Evolutionary conservation across 2,113 vertebrate species (phyloP).

Genomic region (Zapornia atra): DNA sequence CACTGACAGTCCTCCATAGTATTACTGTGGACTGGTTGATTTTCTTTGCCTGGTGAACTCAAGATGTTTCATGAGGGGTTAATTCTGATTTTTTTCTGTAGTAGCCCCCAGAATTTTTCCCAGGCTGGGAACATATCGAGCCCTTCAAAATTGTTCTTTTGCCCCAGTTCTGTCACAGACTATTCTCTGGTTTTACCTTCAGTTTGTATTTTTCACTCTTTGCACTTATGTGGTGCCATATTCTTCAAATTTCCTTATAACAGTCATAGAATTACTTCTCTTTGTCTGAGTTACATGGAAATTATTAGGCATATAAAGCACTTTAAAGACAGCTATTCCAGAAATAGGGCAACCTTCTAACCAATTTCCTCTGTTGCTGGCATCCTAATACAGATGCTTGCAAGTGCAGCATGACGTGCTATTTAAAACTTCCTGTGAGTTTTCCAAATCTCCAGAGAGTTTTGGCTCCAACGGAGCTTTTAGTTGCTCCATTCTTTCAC

Average conservation of each 20-base stretch:
- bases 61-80: conserved; percentile 3
- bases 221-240: background rate
- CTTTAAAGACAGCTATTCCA: background rate
- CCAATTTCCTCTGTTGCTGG: background rate
- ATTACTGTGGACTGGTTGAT: background rate
- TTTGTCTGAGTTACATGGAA: background rate
- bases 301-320: background rate
- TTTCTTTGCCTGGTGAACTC: conserved; percentile 13
- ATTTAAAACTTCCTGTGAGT: conserved; percentile 43
- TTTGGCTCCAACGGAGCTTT: conserved; percentile 22
- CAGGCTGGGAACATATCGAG: background rate
- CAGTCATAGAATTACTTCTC: background rate
- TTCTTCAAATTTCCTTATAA: background rate
- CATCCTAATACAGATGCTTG: background rate
- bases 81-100: conserved; percentile 1
- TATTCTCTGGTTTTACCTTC: background rate
- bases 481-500: conserved; percentile 10
- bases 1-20: background rate
- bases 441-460: conserved; percentile 15
- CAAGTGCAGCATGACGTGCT: background rate
- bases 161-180: background rate
- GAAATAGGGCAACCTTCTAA: background rate
- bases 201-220: background rate
- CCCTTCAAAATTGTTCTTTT: conserved; percentile 13
- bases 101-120: background rate